These are phyloP conservation scores for Lipotes vexillifer DNA, from an alignment of 2,113 vertebrate genomes.

Conservation along the genomic window DNA sequence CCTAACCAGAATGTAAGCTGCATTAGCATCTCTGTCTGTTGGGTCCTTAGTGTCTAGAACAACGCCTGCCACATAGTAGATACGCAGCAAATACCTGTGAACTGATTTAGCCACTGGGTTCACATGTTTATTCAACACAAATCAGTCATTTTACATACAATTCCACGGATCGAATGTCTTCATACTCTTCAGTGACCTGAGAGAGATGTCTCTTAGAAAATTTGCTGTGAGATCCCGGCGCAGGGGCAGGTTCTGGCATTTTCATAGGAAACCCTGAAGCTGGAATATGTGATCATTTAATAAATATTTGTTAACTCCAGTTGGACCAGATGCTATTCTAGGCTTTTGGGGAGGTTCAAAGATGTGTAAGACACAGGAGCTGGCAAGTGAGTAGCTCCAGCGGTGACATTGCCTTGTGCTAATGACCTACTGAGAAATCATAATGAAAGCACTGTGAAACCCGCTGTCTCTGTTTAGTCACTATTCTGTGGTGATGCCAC, in stretches of 20 bases:
- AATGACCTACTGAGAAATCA: background rate
- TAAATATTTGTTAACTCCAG: background rate
- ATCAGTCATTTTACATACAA: background rate
- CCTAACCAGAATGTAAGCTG: background rate
- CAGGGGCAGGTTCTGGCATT: background rate
- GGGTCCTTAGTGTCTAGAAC: background rate
- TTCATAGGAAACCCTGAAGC: background rate
- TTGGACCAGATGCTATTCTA: background rate
- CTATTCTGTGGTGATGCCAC: background rate
- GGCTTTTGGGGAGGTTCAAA: background rate
- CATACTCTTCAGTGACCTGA: background rate
- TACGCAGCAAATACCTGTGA: background rate
- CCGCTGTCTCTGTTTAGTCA: background rate
- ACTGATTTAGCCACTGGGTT: background rate
- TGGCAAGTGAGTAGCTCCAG: background rate
- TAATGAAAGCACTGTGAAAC: background rate
- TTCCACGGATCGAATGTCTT: background rate
- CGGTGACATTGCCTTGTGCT: background rate
- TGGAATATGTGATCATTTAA: background rate
- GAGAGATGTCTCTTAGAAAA: background rate
- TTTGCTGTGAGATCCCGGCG: background rate
- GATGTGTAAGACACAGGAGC: background rate
- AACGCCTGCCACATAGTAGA: background rate
- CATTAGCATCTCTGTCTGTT: background rate
- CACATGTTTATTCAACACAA: background rate